Conservation (phyloP, 2,888 invertebrate species). For the Lepidochitona cinerea region DNA sequence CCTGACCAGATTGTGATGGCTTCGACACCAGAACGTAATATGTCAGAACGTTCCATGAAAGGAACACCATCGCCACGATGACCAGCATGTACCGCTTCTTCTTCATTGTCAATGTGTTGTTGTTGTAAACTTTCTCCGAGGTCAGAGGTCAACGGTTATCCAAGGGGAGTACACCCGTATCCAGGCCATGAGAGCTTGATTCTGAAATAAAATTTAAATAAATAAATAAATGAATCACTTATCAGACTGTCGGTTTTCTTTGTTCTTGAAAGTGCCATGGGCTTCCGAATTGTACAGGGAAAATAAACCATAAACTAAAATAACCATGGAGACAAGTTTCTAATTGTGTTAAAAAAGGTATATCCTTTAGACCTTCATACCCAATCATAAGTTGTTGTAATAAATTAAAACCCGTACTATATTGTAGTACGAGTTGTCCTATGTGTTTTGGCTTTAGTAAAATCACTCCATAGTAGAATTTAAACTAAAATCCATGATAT, state of each 20-base stretch:
- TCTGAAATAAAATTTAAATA: background rate
- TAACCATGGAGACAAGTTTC: no score
- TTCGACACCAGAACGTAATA: conserved; percentile 49
- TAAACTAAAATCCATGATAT: no score
- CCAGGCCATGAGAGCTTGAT: background rate
- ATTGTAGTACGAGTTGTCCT: no score
- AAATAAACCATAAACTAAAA: no score
- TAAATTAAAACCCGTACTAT: no score
- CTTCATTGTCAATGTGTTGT: conserved; percentile 34
- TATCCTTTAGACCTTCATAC: no score
- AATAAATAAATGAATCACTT: background rate
- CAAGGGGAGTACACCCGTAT: background rate
- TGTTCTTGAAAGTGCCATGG: background rate
- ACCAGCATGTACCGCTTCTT: conserved; percentile 44
- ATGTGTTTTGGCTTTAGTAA: no score
- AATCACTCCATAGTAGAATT: no score
- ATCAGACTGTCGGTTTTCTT: background rate
- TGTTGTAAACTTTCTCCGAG: background rate
- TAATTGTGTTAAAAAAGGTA: no score
- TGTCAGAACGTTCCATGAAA: conserved; percentile 60
- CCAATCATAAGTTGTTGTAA: no score
- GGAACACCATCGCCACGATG: conserved; percentile 50
- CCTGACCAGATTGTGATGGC: conserved; percentile 32
- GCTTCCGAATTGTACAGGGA: no score
- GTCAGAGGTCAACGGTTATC: conserved; percentile 1